Conservation (phyloP, 53 echinoderm and acorn worm species). For the Antedon mediterranea region DNA sequence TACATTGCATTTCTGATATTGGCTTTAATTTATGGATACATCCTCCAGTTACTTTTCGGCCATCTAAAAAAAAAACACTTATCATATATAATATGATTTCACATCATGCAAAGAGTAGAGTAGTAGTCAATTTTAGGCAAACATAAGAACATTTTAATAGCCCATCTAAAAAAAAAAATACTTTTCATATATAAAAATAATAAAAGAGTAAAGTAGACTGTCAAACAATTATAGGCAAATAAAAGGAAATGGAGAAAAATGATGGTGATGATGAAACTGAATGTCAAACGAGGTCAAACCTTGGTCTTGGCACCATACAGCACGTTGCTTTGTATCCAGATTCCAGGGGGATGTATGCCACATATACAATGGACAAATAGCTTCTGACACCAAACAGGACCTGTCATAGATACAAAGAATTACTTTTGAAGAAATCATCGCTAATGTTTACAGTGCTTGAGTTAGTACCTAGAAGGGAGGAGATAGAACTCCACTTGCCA, state of each 20-base stretch:
- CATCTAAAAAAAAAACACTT: background rate
- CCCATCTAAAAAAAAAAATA: too few relatives aligned
- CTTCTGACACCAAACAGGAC: constrained; percentile 18
- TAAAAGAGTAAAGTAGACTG: too few relatives aligned
- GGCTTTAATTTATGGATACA: constrained; percentile 34
- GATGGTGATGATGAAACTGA: too few relatives aligned
- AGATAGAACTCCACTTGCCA: too few relatives aligned
- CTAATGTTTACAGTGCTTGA: too few relatives aligned
- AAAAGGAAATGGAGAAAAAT: too few relatives aligned
- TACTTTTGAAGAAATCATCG: too few relatives aligned
- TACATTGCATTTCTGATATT: constrained; percentile 26
- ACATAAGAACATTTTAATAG: too few relatives aligned
- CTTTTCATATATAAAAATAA: too few relatives aligned
- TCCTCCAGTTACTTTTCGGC: constrained; percentile 49
- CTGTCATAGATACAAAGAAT: constrained; percentile 17
- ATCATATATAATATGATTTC: too few relatives aligned
- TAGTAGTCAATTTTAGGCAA: background rate
- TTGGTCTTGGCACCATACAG: constrained; percentile 77
- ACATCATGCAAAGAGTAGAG: background rate
- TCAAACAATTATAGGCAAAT: too few relatives aligned
- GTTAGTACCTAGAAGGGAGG: too few relatives aligned
- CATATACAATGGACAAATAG: constrained; percentile 40
- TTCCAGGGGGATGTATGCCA: constrained; percentile 51
- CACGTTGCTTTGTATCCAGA: constrained; percentile 18
- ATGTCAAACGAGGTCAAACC: constrained; percentile 6